Evolutionary conservation across 2,888 invertebrate genomes (phyloP), one percentile per base, ranked within the genome.

Genomic region (Megamerina dolium): DNA sequence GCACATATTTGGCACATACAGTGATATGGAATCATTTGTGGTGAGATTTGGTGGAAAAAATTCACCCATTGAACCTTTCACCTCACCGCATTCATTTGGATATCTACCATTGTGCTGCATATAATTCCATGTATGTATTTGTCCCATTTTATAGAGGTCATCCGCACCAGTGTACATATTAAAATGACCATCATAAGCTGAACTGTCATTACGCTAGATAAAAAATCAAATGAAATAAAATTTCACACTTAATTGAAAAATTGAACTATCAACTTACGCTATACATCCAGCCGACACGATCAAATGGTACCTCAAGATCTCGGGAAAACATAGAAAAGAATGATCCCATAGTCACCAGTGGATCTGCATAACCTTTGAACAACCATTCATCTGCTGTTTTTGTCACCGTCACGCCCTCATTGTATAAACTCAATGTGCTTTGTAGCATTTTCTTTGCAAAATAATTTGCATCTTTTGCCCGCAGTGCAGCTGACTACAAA

Each of bases 221-320:
- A 29, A 38, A 16, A 9, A 36, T 8, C 23, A 34, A 21, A n/a
- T 21, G 13, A 2, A 14, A 8, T 21, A 13, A 32, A 5, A 14
- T 13, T 9, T 14, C 4, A 19, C 10, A 13, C 14, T 9, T 29
- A 12, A 35, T 12, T n/a, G 18, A 29, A 36, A 16, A n/a, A 20
- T 21, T 16, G 3, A 20, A 3, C n/a, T 8, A 21, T 21, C 6
- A 21, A 41, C 53, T 53, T 68, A 80, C 80, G 64, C 66, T 72
- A 58, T 88, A 90, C 68, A 92, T 87, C 80, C 87, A 85, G 12
- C 87, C 93, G 60, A 93, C 85, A 53, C 78, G 79, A 61, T 89
- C 88, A 48, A 78, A 80, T 0, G 78, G 78, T 0, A 79, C 77
- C 0, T 75, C 74, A 0, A 74, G 69, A 67, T 75, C 57, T 14